Evolutionary conservation across 2,888 invertebrate species (phyloP).

Genomic region (Phragmatobia fuliginosa): DNA sequence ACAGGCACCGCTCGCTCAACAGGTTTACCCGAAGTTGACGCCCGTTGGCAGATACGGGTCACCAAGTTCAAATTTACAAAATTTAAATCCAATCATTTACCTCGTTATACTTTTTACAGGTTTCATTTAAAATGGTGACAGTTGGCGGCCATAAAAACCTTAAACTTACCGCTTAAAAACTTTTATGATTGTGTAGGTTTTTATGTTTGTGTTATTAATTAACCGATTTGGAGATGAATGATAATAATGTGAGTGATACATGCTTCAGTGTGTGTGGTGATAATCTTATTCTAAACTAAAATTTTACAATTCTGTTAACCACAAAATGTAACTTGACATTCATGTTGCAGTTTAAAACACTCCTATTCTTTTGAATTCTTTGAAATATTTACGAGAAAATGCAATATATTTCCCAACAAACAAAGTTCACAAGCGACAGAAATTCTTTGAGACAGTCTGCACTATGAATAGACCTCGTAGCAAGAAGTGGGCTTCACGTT

Average conservation of each 20-base stretch:
- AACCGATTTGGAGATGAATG: no score
- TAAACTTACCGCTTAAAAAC: background rate
- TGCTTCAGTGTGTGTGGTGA: no score
- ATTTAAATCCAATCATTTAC: constrained; percentile 17
- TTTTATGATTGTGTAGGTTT: background rate
- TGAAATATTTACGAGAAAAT: constrained; percentile 13
- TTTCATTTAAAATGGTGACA: background rate
- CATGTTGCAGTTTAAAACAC: no score
- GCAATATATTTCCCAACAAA: constrained; percentile 20
- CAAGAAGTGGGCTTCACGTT: constrained; percentile 67
- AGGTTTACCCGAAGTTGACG: constrained; percentile 26
- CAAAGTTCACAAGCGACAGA: constrained; percentile 28
- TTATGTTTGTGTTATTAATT: no score
- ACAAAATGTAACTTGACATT: no score
- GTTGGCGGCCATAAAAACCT: background rate
- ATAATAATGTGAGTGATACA: no score
- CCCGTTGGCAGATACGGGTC: constrained; percentile 44
- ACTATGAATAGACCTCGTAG: constrained; percentile 64
- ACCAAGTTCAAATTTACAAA: constrained; percentile 26
- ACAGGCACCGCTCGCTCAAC: constrained; percentile 33
- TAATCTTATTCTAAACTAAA: no score
- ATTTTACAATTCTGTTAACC: no score
- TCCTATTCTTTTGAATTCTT: background rate
- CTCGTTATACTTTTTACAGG: background rate
- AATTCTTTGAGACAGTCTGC: constrained; percentile 35